Base-by-base conservation (phyloP, 2,113 vertebrate genomes). In the Heptranchias perlo region DNA sequence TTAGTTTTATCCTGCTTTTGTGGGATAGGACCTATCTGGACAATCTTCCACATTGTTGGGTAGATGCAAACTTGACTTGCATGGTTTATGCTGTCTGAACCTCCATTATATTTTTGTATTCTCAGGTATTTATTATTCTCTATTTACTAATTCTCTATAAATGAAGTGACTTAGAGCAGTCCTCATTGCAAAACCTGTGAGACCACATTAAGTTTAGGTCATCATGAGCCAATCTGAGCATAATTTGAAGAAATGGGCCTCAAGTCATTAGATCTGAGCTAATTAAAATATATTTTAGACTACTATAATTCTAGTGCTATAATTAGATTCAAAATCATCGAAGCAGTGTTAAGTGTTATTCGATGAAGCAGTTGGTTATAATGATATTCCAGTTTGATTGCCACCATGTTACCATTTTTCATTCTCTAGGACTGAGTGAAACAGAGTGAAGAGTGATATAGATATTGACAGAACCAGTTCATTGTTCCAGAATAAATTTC, bases 401-500 rank as follows among this genome's bases (percentile, higher is more conserved):
- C 44, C 64, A 52, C 25, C 31, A n/a, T 35, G 8, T 73, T 69
- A 69, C 13, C 65, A 73, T 52, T 95, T 86, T 95, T 73, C 64
- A 95, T 95, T 69, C 23, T 69, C 58, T 28, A 44, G 64, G 64
- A 49, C 3, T 2, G 47, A 47, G 35, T 62, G 62, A 95, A 73
- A 47, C 39, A 69, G 65, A 69, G 28, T 35, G 28, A 95, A 28
- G 47, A 69, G 44, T 16, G 47, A 52, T 31, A 73, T 52, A 52
- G 39, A 11, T 47, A 69, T 69, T 67, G 94, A 52, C 65, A 67
- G 44, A 39, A 49, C 64, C 0, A 35, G 94, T 95, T 69, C 44
- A 52, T 73, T 49, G 39, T 49, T 93, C 94, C 94, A 31, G 65
- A 69, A 95, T 95, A 95, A 95, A 95, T 95, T 73, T 95, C 94